These are phyloP conservation scores for Lycophotia porphyrea DNA, from an alignment of 2,888 invertebrate species.

Conservation along the genomic window DNA sequence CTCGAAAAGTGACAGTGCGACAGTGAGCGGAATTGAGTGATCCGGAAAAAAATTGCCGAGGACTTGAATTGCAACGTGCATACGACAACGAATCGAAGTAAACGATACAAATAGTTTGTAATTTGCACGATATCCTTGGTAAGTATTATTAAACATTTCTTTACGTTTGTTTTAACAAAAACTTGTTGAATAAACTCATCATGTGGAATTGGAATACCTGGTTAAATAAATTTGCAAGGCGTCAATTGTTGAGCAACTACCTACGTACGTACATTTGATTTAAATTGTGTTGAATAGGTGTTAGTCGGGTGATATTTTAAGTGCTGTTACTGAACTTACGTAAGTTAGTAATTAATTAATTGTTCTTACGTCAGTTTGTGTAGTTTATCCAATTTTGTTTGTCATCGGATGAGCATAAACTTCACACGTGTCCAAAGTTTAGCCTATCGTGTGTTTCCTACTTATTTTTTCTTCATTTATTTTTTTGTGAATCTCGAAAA, in stretches of 20 bases:
- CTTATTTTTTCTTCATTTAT: constrained; percentile 64
- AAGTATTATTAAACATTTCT: constrained; percentile 70
- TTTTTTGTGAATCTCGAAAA: constrained; percentile 60
- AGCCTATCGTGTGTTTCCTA: constrained; percentile 46
- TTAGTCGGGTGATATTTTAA: constrained; percentile 27
- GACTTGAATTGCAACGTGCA: constrained; percentile 75
- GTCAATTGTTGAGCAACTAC: constrained; percentile 51
- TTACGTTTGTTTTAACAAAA: constrained; percentile 48
- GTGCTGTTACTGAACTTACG: constrained; percentile 40
- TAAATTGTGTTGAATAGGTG: constrained; percentile 40
- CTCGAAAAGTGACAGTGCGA: constrained; percentile 86
- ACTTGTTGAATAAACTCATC: constrained; percentile 57
- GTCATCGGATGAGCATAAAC: constrained; percentile 63
- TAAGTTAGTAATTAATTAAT: constrained; percentile 60
- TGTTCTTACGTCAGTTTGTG: constrained; percentile 48
- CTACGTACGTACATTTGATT: constrained; percentile 41
- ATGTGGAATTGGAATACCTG: constrained; percentile 36
- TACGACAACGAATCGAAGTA: constrained; percentile 76
- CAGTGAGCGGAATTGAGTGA: constrained; percentile 84
- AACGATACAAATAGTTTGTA: constrained; percentile 72
- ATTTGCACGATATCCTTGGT: constrained; percentile 83
- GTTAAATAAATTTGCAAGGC: constrained; percentile 40
- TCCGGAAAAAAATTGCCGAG: constrained; percentile 73
- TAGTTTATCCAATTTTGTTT: constrained; percentile 57
- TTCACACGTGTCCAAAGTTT: constrained; percentile 73